Percentiles rank a stretch among this genome's conserved stretches.
Evolutionary conservation across 2,888 invertebrate genomes (phyloP).

Genomic region (Parasteatoda lunata): DNA sequence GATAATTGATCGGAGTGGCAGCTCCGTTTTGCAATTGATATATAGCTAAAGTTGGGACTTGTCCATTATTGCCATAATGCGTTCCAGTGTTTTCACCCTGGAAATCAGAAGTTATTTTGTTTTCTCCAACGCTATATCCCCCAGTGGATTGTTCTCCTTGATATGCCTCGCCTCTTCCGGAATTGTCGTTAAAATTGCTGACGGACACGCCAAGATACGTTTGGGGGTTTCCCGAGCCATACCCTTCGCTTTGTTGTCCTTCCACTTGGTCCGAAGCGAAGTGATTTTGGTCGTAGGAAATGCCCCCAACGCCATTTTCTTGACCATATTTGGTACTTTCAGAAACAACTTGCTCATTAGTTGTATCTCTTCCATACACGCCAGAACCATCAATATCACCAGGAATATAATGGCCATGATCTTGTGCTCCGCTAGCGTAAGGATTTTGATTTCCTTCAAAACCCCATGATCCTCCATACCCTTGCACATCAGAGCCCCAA

Average conservation of each 20-base stretch:
- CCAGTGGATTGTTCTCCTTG: background rate
- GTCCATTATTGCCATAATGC: background rate
- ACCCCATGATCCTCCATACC: slow-evolving; percentile 23
- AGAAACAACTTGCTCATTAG: background rate
- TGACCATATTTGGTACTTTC: slow-evolving; percentile 4
- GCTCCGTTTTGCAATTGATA: slow-evolving; percentile 17
- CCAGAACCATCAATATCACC: slow-evolving; percentile 10
- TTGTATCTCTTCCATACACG: slow-evolving; percentile 37
- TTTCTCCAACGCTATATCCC: slow-evolving; percentile 9
- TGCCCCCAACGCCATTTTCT: slow-evolving; percentile 5
- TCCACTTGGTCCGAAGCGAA: background rate
- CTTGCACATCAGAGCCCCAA: slow-evolving; percentile 8
- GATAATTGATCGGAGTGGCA: slow-evolving; percentile 27
- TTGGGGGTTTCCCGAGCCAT: slow-evolving; percentile 13
- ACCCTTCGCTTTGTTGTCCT: slow-evolving; percentile 13
- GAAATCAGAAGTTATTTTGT: background rate
- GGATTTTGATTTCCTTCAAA: slow-evolving; percentile 9
- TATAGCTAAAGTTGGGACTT: background rate
- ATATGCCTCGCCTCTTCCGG: slow-evolving; percentile 51
- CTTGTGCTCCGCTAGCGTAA: slow-evolving; percentile 8
- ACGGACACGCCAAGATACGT: slow-evolving; percentile 51
- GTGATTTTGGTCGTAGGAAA: slow-evolving; percentile 2
- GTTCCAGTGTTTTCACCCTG: slow-evolving; percentile 9
- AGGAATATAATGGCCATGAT: slow-evolving; percentile 10
- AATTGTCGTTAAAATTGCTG: slow-evolving; percentile 44